Conservation (phyloP, 2,113 vertebrate species). For the Micronisus gabar region DNA sequence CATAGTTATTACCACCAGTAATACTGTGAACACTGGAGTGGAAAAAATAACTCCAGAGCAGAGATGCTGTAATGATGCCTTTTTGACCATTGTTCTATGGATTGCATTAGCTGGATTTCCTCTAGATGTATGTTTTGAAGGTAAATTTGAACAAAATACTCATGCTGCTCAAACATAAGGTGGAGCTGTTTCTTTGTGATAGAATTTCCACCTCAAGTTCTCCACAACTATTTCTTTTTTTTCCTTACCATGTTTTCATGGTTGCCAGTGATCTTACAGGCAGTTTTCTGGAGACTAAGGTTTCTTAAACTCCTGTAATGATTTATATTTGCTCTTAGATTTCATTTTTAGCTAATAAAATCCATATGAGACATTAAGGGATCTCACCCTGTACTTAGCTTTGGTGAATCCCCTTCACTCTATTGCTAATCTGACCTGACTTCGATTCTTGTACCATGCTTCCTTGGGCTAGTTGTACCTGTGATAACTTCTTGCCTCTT, state of each 20-base stretch:
- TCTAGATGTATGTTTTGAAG: not conserved
- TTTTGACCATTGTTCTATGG: not conserved
- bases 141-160: not conserved
- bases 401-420: not conserved
- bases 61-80: not conserved
- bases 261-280: not conserved
- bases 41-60: constrained; percentile 7
- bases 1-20: constrained; percentile 1
- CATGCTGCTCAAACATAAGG: not conserved
- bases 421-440: not conserved
- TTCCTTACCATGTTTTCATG: not conserved
- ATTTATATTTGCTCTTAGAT: not conserved
- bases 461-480: not conserved
- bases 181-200: constrained; percentile 32
- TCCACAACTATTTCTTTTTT: not conserved
- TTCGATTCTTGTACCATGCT: not conserved
- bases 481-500: not conserved
- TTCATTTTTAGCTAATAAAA: not conserved
- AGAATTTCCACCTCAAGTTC: not conserved
- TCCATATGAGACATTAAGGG: not conserved
- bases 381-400: not conserved
- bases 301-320: not conserved
- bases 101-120: not conserved
- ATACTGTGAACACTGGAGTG: not conserved
- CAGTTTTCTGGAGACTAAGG: not conserved